These are phyloP conservation scores for Tachycineta bicolor DNA, from an alignment of 2,113 vertebrate species.

Conservation along the genomic window DNA sequence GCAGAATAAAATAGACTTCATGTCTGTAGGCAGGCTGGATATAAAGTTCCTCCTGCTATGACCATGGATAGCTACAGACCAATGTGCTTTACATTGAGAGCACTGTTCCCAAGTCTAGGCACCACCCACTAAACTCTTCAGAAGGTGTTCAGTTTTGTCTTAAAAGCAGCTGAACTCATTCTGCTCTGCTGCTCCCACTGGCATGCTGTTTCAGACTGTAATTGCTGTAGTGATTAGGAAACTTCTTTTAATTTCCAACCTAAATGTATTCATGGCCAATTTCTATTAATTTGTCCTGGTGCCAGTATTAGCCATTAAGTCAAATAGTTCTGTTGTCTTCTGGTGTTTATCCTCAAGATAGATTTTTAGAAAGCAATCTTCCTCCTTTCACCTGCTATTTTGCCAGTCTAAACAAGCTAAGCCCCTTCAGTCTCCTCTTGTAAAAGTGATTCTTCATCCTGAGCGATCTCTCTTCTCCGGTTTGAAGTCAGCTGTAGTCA, in stretches of 20 bases:
- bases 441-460: slow-evolving; percentile 3
- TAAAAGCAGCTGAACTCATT: not conserved
- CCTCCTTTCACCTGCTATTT: slow-evolving; percentile 9
- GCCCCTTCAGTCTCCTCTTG: not conserved
- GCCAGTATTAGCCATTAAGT: slow-evolving; percentile 18
- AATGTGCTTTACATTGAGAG: not conserved
- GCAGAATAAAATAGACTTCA: not conserved
- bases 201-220: not conserved
- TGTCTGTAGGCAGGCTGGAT: not conserved
- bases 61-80: not conserved
- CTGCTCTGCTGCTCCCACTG: not conserved
- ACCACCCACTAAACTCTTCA: not conserved
- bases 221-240: slow-evolving; percentile 12
- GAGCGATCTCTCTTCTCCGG: not conserved
- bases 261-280: slow-evolving; percentile 11
- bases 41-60: not conserved
- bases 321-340: slow-evolving; percentile 34
- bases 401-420: slow-evolving; percentile 9
- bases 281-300: slow-evolving; percentile 31
- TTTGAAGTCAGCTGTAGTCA: not conserved
- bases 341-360: slow-evolving; percentile 2
- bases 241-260: slow-evolving; percentile 8
- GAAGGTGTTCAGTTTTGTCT: not conserved
- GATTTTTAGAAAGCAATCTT: not conserved
- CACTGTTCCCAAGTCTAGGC: not conserved